Base-by-base conservation (phyloP, 2,888 invertebrate genomes). In the Apantesis nais region DNA sequence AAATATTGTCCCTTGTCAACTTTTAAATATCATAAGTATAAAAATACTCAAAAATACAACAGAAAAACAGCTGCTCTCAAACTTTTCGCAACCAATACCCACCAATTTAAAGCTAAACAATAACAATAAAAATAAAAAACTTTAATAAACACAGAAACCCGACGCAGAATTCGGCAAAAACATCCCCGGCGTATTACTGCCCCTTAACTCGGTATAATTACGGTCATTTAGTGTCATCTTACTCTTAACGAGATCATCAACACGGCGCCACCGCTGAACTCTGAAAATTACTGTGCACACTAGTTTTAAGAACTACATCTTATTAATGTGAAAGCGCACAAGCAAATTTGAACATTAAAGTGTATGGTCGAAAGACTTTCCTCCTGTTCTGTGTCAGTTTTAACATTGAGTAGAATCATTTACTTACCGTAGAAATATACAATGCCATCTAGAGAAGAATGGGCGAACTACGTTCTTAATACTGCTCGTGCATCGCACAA, bases 161-260 rank as follows among this genome's bases (percentile, higher is more conserved):
- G 84, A 83, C 85, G 67, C 74, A 85, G 83, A 91, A 93, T 92
- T 91, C 86, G 87, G 85, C 89, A 85, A 90, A 90, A 90, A 89
- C 89, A 87, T n/a, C 72, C 76, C 77, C 81, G 78, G 75, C 81
- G 75, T 87, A 89, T 91, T 89, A 90, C 85, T 86, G 86, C 88
- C 88, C 90, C 87, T 89, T 90, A 92, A 91, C 87, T 89, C 91
- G 90, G 81, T 86, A 88, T 93, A 94, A 93, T 93, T 92, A 92
- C 91, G 89, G 92, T 89, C 91, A 91, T 93, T 94, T 83, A 88
- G 93, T 93, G 92, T 94, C 93, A 91, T 93, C 93, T 93, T 92
- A 88, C 92, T 90, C 89, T 90, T 93, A 93, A 93, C 90, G 90
- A 90, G 92, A 89, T 86, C 90, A 87, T 90, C 90, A 90, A 88